A percentile compares a stretch with the other conserved stretches of the same genome.
Conservation (phyloP, 2,888 invertebrate species). For the Cosmia trapezina region DNA sequence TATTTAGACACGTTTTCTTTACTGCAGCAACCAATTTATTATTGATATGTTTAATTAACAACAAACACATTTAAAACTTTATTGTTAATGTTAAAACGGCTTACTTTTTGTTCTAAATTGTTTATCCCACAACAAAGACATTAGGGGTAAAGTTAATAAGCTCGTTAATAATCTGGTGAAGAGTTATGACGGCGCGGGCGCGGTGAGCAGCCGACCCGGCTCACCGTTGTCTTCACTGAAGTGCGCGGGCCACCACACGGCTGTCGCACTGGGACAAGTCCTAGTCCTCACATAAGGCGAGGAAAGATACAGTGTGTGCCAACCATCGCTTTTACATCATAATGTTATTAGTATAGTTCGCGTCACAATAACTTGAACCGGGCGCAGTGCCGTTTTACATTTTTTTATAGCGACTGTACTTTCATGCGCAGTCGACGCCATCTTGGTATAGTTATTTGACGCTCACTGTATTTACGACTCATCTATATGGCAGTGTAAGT, state of each 20-base stretch:
- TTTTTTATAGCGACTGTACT: no score
- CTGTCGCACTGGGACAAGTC: conserved; percentile 26
- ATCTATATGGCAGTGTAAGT: no score
- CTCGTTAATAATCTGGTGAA: conserved; percentile 64
- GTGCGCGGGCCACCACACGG: conserved; percentile 40
- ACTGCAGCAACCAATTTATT: no score
- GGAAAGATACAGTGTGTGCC: not conserved
- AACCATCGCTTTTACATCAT: not conserved
- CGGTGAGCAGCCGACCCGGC: conserved; percentile 41
- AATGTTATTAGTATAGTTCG: not conserved
- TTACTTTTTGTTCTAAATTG: conserved; percentile 36
- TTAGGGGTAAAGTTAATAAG: conserved; percentile 64
- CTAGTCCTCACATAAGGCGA: not conserved
- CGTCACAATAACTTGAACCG: no score
- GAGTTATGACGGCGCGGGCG: conserved; percentile 59
- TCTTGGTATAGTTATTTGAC: no score
- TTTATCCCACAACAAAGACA: conserved; percentile 59
- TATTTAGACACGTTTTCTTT: not conserved
- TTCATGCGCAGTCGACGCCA: no score
- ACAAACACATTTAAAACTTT: not conserved
- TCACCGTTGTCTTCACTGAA: conserved; percentile 29
- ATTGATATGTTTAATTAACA: not conserved
- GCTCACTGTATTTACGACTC: not conserved
- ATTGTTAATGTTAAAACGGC: not conserved
- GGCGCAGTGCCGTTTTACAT: no score